Evolutionary conservation across 2,888 invertebrate species (phyloP), one percentile per base, ranked within the genome.

Genomic region (Drosophila helvetica): DNA sequence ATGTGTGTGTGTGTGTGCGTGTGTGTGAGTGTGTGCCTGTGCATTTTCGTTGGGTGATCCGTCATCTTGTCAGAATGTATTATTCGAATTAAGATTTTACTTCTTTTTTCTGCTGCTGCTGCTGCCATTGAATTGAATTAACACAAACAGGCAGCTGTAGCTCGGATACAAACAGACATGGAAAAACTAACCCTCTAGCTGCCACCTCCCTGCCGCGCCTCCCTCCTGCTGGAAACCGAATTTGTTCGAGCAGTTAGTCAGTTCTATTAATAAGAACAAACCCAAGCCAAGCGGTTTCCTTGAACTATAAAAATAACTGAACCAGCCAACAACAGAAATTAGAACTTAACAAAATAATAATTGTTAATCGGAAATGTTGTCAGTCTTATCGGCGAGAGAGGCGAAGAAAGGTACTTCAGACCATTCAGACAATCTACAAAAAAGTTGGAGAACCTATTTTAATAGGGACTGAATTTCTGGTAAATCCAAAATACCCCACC

Each of bases 41-140:
- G 88, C 79, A 90, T 89, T 90, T 89, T 89, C 83, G 87, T 86
- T 86, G 17, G 91, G 92, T 92, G 92, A 92, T 92, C 92, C 92
- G 92, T 92, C 92, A 92, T 91, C 90, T 91, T 92, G 92, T 92
- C 92, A 92, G 91, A 91, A 91, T 90, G 91, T 91, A 92, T 92
- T 92, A 92, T 90, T 90, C 90, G 91, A 92, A 92, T 92, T 92
- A 92, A 92, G 91, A 92, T 92, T 91, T 89, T 85, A 88, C 89
- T 90, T 91, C 90, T 90, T 77, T 83, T 85, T 70, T 19, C 22
- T 22, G 47, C 48, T 64, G 58, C 58, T 51, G 64, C 64, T 69
- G 67, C 69, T 88, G 75, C 81, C 79, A 80, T 85, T 86, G 85
- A 85, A 85, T 85, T 85, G 83, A 86, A 85, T 85, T 85, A 85